These are phyloP conservation scores for Lemur catta DNA, from an alignment of 2,797 vertebrate genomes.

Conservation along the genomic window DNA sequence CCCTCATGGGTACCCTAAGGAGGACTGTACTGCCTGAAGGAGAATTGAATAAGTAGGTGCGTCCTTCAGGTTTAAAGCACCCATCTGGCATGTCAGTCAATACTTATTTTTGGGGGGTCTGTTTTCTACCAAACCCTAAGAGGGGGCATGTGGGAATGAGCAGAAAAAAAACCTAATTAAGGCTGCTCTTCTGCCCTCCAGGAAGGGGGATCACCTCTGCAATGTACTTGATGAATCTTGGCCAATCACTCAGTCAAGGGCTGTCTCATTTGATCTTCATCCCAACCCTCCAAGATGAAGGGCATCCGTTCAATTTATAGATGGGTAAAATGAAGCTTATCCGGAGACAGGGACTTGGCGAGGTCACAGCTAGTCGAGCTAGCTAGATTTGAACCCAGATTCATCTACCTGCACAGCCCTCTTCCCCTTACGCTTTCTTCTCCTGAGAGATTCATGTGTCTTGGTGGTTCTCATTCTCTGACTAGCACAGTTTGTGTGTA, in stretches of 20 bases:
- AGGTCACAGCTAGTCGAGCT: fast-evolving
- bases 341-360: background rate
- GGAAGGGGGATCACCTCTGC: background rate
- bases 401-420: too few relatives aligned
- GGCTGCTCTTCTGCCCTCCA: background rate
- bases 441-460: background rate
- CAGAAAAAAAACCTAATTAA: background rate
- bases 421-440: fast-evolving
- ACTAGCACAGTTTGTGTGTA: too few relatives aligned
- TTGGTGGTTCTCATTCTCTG: background rate
- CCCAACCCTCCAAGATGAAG: too few relatives aligned
- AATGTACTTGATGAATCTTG: background rate
- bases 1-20: background rate
- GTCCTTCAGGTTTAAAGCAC: background rate
- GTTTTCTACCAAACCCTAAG: background rate
- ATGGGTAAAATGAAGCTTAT: background rate
- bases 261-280: background rate
- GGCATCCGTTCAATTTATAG: fast-evolving
- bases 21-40: background rate
- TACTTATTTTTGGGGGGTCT: background rate
- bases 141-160: fast-evolving
- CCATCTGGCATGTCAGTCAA: background rate
- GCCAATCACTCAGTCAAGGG: background rate
- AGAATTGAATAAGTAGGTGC: background rate
- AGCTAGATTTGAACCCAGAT: background rate